Conservation (phyloP, 2,113 vertebrate species). For the Xiphophorus maculatus region DNA sequence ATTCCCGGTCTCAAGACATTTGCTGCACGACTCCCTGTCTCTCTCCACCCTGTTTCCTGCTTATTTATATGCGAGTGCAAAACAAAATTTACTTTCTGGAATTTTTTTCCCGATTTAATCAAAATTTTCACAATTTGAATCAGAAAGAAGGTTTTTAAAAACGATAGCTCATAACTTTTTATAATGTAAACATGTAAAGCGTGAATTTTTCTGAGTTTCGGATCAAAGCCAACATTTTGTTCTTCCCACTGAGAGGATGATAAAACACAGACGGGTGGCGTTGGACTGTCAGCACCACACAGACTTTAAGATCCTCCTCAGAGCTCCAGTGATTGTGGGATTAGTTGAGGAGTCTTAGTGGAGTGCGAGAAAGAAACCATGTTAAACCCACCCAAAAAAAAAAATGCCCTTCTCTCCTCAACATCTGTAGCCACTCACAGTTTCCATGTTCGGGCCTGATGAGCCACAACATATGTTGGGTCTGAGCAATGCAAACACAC, state of each 20-base stretch:
- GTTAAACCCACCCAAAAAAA: constrained; percentile 25
- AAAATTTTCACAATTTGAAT: not conserved
- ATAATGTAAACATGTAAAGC: not conserved
- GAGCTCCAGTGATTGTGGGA: constrained; percentile 56
- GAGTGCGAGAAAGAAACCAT: constrained; percentile 41
- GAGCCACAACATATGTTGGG: constrained; percentile 75
- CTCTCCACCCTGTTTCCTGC: no score
- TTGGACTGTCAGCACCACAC: constrained; percentile 50
- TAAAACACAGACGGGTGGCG: constrained; percentile 28
- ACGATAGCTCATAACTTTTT: not conserved
- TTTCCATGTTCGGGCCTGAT: constrained; percentile 78
- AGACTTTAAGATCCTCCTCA: constrained; percentile 42
- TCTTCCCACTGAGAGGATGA: constrained; percentile 32
- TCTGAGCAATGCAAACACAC: constrained; percentile 47
- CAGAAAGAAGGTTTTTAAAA: not conserved
- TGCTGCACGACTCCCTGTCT: no score
- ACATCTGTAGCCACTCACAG: constrained; percentile 78
- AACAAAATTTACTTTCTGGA: no score
- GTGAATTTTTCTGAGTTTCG: not conserved
- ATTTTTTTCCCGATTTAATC: not conserved
- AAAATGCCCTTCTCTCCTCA: constrained; percentile 29
- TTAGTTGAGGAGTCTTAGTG: constrained; percentile 49
- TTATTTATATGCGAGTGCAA: no score
- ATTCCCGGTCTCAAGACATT: no score
- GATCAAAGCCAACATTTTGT: not conserved